phyloP scores from a whole-genome alignment of 2,113 vertebrate genomes.

The Tichodroma muraria region DNA sequence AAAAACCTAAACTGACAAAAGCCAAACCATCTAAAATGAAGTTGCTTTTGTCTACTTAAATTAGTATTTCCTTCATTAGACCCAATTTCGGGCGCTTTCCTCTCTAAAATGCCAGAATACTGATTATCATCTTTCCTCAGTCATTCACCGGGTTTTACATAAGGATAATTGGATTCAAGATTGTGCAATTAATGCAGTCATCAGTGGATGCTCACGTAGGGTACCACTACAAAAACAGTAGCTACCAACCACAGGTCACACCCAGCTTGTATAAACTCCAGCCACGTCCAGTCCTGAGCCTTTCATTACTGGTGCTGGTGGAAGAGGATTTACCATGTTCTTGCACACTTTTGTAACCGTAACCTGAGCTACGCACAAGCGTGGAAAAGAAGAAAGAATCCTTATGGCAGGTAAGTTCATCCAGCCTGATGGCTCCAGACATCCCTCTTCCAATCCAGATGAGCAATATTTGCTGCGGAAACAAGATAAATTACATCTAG shows the following conservation, averaged over 20 bases:
- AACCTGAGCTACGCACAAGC: background rate
- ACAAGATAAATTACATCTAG: background rate
- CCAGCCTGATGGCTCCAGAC: background rate
- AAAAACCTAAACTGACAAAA: background rate
- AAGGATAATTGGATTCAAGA: background rate
- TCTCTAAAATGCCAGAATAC: background rate
- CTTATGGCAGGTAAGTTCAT: conserved; percentile 37
- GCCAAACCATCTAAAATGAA: background rate
- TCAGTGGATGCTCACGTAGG: background rate
- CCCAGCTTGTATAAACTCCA: conserved; percentile 35
- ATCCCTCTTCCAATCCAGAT: background rate
- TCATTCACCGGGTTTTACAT: background rate
- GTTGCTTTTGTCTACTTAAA: background rate
- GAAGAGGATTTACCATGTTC: background rate
- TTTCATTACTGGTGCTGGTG: background rate
- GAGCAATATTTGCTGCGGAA: background rate
- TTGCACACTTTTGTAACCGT: background rate
- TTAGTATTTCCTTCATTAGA: background rate
- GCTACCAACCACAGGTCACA: conserved; percentile 26
- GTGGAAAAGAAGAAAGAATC: conserved; percentile 25
- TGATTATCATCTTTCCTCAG: background rate
- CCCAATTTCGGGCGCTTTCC: background rate
- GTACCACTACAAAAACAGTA: background rate
- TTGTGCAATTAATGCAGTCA: conserved; percentile 8
- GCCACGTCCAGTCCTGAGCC: background rate